phyloP scores from a whole-genome alignment of 2,888 invertebrate species.

The Diadromus collaris region DNA sequence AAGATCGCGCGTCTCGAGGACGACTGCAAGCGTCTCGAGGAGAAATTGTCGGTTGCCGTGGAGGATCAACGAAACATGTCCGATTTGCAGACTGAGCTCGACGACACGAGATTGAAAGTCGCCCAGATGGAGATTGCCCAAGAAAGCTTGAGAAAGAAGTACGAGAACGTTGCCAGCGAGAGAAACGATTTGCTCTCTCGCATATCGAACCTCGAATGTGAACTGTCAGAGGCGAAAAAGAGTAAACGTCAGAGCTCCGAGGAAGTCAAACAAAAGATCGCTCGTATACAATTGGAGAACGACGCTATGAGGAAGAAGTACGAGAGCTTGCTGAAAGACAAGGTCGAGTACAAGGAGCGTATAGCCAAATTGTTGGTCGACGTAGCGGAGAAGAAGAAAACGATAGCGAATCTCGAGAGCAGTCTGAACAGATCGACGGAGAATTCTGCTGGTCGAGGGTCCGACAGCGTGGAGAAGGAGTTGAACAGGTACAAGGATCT shows the following conservation, averaged over 20 bases:
- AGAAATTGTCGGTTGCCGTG: constrained; percentile 71
- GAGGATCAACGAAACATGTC: constrained; percentile 72
- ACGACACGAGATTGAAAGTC: constrained; percentile 72
- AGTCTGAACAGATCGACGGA: constrained; percentile 71
- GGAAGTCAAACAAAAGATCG: constrained; percentile 63
- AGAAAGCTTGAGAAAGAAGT: constrained; percentile 74
- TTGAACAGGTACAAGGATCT: constrained; percentile 70
- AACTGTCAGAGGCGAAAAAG: constrained; percentile 65
- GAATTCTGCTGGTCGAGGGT: constrained; percentile 49
- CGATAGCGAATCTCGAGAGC: constrained; percentile 75
- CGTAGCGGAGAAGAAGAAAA: constrained; percentile 74
- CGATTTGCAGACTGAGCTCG: constrained; percentile 72
- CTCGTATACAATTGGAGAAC: constrained; percentile 68
- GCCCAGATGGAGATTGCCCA: constrained; percentile 76
- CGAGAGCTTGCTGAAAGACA: constrained; percentile 70
- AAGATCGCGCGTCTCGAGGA: constrained; percentile 76
- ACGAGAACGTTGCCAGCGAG: constrained; percentile 69
- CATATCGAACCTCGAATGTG: constrained; percentile 66
- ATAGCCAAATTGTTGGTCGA: constrained; percentile 81
- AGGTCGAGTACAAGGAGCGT: constrained; percentile 79
- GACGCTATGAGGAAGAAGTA: constrained; percentile 70
- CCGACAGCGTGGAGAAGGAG: constrained; percentile 69
- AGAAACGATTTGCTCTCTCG: constrained; percentile 66
- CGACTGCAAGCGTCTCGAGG: constrained; percentile 75
- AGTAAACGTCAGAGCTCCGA: constrained; percentile 64